Base-by-base conservation (phyloP, 2,797 vertebrate genomes). In the Neosilurus mollespiculum region DNA sequence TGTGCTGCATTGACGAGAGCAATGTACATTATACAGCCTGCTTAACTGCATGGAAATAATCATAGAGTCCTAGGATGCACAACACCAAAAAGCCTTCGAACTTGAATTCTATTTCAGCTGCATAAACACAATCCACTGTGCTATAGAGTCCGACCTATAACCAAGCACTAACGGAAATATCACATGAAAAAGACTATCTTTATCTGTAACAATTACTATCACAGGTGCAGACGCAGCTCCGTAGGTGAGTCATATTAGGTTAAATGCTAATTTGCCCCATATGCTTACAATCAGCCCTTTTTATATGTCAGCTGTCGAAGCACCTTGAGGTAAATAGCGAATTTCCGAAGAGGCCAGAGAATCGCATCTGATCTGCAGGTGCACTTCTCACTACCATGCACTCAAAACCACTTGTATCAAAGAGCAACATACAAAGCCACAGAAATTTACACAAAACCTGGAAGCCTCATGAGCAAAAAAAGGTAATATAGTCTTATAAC, bases 1-100 rank as follows among this genome's bases (percentile, higher is more conserved):
- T 84, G 88, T 90, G 85, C 89, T 84, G 85, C 85, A 90, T 86
- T 86, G 90, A 89, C 89, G 89, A 30, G 86, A 90, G 91, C 90
- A 90, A 93, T 69, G 64, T 37, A 90, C 91, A 91, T 92, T 92
- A 81, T 88, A 93, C 89, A 91, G 90, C 87, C 90, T 88, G 89
- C 91, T 87, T 93, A 93, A 94, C 93, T 91, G 93, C 91, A 89
- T 88, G 88, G 91, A 93, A 93, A 94, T 89, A 91, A 91, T 92
- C 90, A 88, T 88, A 90, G 91, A 89, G 90, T 88, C 43, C 88
- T 90, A 89, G 85, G 14, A 85, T 88, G 86, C 86, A 24, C 49
- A 72, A 89, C 81, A 90, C 90, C 87, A 88, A 87, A 84, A 91
- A 91, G 88, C 90, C 84, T 92, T 88, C 90, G 91, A 88, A 92